Conservation (phyloP, 1,140 invertebrate genomes). For the Odontomachus brunneus region DNA sequence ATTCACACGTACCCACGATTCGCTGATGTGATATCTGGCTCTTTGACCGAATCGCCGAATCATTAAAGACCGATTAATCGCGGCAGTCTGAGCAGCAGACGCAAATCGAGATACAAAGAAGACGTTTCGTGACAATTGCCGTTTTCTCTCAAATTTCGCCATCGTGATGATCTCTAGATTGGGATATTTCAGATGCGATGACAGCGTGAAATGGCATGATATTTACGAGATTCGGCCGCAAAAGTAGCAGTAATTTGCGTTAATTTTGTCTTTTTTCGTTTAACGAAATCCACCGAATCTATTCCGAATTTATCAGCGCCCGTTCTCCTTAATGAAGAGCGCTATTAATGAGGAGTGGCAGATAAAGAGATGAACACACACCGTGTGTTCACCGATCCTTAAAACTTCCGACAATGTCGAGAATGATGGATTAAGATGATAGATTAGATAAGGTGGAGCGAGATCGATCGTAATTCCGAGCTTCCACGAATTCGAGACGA, state of each 20-base stretch:
- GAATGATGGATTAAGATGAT: background rate
- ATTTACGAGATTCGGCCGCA: background rate
- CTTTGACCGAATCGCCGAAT: constrained; percentile 10
- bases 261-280: too few species aligned
- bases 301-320: background rate
- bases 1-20: background rate
- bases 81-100: background rate
- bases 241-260: too few species aligned
- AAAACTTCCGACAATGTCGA: background rate
- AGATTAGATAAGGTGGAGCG: background rate
- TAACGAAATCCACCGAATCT: background rate
- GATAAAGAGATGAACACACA: background rate
- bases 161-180: too few species aligned
- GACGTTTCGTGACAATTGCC: background rate
- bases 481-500: background rate
- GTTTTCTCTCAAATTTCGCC: too few species aligned
- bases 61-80: constrained; percentile 7
- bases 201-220: background rate
- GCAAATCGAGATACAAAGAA: background rate
- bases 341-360: background rate
- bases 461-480: background rate
- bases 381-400: background rate
- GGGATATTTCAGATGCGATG: background rate
- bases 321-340: background rate
- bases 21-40: background rate